Percentiles rank a stretch among this genome's conserved stretches.
phyloP scores from a whole-genome alignment of 2,113 vertebrate species.

The Antechinus flavipes region DNA sequence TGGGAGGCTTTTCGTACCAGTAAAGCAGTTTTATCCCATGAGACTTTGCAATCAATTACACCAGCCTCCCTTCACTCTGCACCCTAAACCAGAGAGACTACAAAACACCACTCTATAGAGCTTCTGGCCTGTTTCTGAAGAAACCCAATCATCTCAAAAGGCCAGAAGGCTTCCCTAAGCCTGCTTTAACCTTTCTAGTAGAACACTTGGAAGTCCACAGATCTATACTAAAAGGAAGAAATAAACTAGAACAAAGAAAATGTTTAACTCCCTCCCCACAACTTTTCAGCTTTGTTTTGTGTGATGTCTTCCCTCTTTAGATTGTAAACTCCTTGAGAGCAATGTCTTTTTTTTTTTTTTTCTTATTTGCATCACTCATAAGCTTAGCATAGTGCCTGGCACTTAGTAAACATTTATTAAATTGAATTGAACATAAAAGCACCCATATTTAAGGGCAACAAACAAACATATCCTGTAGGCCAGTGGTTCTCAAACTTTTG shows the following conservation, averaged over 20 bases:
- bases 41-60: background rate
- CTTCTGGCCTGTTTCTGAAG: background rate
- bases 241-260: background rate
- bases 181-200: background rate
- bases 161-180: background rate
- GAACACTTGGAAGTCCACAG: background rate
- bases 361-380: background rate
- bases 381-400: background rate
- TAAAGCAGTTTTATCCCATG: constrained; percentile 28
- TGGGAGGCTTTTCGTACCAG: constrained; percentile 33
- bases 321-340: background rate
- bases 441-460: background rate
- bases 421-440: background rate
- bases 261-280: background rate
- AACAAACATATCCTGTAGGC: background rate
- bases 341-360: background rate
- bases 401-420: background rate
- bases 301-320: background rate
- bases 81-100: background rate
- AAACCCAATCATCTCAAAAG: background rate
- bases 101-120: background rate
- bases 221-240: background rate
- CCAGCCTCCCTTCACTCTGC: background rate
- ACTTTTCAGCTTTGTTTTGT: background rate
- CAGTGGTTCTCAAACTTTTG: too few species aligned